A percentile compares a stretch with the other conserved stretches of the same genome.
Evolutionary conservation across 2,797 vertebrate genomes (phyloP).

Genomic region (Gobionotothen gibberifrons): DNA sequence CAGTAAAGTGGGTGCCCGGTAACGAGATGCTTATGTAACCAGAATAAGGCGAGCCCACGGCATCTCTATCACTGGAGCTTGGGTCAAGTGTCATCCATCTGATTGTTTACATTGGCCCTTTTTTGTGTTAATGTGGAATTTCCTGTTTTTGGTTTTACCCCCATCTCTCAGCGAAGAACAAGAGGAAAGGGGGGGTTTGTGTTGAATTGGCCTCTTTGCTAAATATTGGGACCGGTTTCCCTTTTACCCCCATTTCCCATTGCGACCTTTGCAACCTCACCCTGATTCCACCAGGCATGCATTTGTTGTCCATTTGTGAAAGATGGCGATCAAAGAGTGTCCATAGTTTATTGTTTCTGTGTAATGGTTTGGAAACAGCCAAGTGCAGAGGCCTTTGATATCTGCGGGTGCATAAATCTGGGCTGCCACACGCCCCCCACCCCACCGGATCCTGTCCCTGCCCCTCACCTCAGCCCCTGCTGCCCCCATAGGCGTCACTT

Average conservation of each 20-base stretch:
- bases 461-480: constrained; percentile 49
- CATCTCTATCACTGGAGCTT: constrained; percentile 57
- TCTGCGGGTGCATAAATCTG: constrained; percentile 78
- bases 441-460: constrained; percentile 47
- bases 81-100: constrained; percentile 79
- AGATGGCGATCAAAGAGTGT: constrained; percentile 73
- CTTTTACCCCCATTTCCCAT: constrained; percentile 21
- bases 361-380: constrained; percentile 84
- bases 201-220: constrained; percentile 64
- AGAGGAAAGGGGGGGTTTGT: constrained; percentile 29
- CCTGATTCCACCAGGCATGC: constrained; percentile 67
- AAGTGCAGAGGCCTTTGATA: constrained; percentile 82
- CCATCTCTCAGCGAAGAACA: constrained; percentile 41
- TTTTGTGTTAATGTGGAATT: constrained; percentile 85
- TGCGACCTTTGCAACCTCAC: constrained; percentile 50
- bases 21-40: constrained; percentile 78
- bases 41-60: constrained; percentile 63
- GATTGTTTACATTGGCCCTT: constrained; percentile 80
- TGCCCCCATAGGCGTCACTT: constrained; percentile 9
- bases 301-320: constrained; percentile 74
- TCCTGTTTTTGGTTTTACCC: constrained; percentile 78
- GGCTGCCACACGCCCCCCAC: constrained; percentile 62
- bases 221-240: constrained; percentile 68
- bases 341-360: constrained; percentile 83
- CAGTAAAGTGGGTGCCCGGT: constrained; percentile 47